Evolutionary conservation across 2,888 invertebrate species (phyloP), one percentile per base, ranked within the genome.

Genomic region (Operophtera brumata): DNA sequence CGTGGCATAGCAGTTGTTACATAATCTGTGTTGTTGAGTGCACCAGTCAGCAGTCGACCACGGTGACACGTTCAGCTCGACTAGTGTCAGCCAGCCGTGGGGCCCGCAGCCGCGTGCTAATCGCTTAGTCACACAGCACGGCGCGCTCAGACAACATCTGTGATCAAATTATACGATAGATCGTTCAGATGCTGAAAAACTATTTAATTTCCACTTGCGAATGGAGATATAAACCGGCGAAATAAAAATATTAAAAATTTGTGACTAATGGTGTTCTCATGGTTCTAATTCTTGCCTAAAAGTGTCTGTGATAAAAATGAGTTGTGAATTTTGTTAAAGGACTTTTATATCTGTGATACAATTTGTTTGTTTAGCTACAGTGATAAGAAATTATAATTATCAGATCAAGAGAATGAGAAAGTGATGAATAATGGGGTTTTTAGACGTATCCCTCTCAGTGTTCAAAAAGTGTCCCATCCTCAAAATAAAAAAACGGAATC

Each of bases 381-480:
- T 40, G 9, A 10, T 8, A 39, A 3, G 8, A 6, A 28, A 26
- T 12, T 26, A 8, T 7, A 30, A 42, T 9, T 20, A 25, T 6
- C 6, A 13, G n/a, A 6, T 9, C n/a, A 20, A 34, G 50, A n/a
- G n/a, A n/a, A n/a, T 51, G 44, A 32, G 32, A 42, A 11, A 35
- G 10, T 39, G 12, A 71, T 50, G 53, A 50, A 59, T 58, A 48
- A 87, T 87, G 86, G 86, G 86, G 13, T 86, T 87, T 49, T 62
- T 88, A 36, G 72, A 75, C 62, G 73, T 86, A 39, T 80, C 88
- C 20, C 84, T 86, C 54, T 83, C 88, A 28, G 77, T 88, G 69
- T 86, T 87, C 64, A 88, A 84, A 77, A 86, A 80, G 77, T 88
- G 88, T 48, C 87, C 88, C 0, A 84, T 79, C 62, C 70, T 87